Conservation (phyloP, 1,140 invertebrate species). For the Cephus cinctus region DNA sequence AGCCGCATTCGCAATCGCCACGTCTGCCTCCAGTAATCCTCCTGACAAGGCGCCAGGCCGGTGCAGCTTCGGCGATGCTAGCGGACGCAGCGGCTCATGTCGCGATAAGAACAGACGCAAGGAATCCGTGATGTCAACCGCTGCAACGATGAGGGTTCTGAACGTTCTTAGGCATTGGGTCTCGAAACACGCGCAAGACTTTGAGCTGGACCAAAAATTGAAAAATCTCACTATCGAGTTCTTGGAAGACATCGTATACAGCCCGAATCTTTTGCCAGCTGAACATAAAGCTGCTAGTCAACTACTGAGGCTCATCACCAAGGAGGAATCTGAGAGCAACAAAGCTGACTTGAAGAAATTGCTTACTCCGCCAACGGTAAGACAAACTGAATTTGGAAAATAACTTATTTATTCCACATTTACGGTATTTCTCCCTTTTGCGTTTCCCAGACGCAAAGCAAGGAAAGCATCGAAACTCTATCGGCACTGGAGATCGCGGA, state of each 20-base stretch:
- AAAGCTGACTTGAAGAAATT: constrained; percentile 72
- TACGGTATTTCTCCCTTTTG: constrained; percentile 4
- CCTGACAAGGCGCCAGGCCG: constrained; percentile 55
- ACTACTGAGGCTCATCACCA: constrained; percentile 75
- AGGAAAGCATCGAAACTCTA: constrained; percentile 82
- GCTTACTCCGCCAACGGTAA: constrained; percentile 71
- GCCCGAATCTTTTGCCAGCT: constrained; percentile 81
- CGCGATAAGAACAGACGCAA: constrained; percentile 60
- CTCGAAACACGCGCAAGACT: constrained; percentile 76
- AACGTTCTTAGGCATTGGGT: constrained; percentile 80
- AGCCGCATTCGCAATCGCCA: constrained; percentile 89
- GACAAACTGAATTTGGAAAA: constrained; percentile 11
- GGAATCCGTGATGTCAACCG: constrained; percentile 87
- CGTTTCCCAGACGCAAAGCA: constrained; percentile 68
- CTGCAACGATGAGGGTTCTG: constrained; percentile 89
- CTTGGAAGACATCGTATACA: constrained; percentile 84
- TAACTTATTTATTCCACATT: constrained; percentile 2
- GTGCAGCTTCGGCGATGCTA: constrained; percentile 38
- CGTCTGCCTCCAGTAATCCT: constrained; percentile 83
- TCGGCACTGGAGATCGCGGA: constrained; percentile 92
- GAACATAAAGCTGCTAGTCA: constrained; percentile 88
- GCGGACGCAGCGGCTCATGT: constrained; percentile 44
- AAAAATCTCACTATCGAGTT: constrained; percentile 82
- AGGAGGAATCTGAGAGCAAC: constrained; percentile 64
- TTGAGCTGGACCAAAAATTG: constrained; percentile 76